A percentile compares a stretch with the other conserved stretches of the same genome.
Conservation (phyloP, 2,113 vertebrate species). For the Bufo bufo region DNA sequence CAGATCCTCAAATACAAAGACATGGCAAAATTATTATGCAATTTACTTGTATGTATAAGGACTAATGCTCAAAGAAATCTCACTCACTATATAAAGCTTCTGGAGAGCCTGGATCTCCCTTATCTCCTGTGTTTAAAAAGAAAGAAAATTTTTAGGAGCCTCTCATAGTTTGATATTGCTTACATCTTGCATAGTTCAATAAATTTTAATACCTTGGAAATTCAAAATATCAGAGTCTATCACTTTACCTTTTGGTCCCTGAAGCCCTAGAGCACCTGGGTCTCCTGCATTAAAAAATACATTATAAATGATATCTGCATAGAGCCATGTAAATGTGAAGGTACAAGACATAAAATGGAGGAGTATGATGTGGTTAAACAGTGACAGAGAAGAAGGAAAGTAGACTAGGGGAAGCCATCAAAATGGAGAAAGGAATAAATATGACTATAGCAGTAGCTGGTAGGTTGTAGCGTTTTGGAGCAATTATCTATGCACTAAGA, state of each 20-base stretch:
- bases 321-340: not conserved
- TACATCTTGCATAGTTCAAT: not conserved
- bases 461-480: not conserved
- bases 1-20: too few species aligned
- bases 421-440: not conserved
- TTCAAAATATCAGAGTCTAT: not conserved
- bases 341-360: not conserved
- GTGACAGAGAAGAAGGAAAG: not conserved
- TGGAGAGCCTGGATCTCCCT: not conserved
- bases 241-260: conserved; percentile 3
- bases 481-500: not conserved
- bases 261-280: not conserved
- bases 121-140: not conserved
- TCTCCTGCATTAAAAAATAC: not conserved
- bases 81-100: not conserved
- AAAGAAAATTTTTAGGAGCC: not conserved
- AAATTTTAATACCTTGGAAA: not conserved
- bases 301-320: not conserved
- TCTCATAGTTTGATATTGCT: not conserved
- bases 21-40: not conserved
- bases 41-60: not conserved
- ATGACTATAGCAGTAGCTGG: not conserved
- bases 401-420: not conserved
- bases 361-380: not conserved
- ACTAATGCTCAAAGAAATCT: not conserved